Conservation (phyloP, 2,797 vertebrate species). For the Adelosebastes latens region DNA sequence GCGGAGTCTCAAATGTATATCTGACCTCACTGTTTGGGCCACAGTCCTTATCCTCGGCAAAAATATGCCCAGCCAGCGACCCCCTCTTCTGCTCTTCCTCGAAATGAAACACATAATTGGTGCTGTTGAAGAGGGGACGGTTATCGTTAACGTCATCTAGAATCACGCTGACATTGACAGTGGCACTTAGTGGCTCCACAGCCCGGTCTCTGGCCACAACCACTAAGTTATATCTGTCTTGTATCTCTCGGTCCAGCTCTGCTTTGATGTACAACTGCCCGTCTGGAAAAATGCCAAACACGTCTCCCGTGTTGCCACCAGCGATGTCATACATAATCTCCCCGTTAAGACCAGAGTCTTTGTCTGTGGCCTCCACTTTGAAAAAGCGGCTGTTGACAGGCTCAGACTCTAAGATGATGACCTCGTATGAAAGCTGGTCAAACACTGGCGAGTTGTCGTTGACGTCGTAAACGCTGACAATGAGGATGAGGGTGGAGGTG, state of each 20-base stretch:
- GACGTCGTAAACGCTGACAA: constrained; percentile 94
- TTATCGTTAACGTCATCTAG: constrained; percentile 98
- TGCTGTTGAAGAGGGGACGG: constrained; percentile 96
- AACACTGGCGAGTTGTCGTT: constrained; percentile 96
- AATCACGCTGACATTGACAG: constrained; percentile 93
- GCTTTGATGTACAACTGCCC: constrained; percentile 96
- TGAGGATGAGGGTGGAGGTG: constrained; percentile 89
- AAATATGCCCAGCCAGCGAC: constrained; percentile 89
- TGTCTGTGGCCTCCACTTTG: constrained; percentile 92
- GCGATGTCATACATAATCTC: constrained; percentile 93
- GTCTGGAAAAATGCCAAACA: constrained; percentile 97
- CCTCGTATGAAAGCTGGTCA: constrained; percentile 96
- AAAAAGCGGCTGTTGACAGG: constrained; percentile 98
- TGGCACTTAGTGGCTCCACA: constrained; percentile 91
- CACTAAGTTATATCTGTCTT: constrained; percentile 91
- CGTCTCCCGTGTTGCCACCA: constrained; percentile 90
- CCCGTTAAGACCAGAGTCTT: constrained; percentile 94
- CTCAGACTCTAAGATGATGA: constrained; percentile 92
- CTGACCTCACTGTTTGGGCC: constrained; percentile 94
- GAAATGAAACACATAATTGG: constrained; percentile 96
- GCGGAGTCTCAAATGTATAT: constrained; percentile 91
- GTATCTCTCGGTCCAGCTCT: constrained; percentile 95
- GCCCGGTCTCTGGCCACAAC: constrained; percentile 92
- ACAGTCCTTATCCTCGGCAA: constrained; percentile 93
- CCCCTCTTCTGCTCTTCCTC: constrained; percentile 93